Evolutionary conservation across 1,140 invertebrate species (phyloP).

Genomic region (Sarcophaga bullata): DNA sequence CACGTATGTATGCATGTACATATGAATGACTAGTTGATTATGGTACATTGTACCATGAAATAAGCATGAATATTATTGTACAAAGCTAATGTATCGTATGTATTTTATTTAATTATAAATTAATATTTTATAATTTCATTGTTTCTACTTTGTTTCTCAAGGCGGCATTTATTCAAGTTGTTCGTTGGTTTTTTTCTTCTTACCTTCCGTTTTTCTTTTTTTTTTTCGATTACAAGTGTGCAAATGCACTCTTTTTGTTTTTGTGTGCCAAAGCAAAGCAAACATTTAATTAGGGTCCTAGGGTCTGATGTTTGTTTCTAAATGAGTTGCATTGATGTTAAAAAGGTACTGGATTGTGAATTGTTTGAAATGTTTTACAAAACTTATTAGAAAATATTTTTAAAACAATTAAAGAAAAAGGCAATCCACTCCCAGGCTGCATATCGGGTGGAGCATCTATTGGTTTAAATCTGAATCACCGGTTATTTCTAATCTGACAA

Average conservation of each 20-base stretch:
- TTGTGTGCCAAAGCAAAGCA: not conserved
- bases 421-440: no score
- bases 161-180: not conserved
- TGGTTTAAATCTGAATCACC: not conserved
- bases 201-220: no score
- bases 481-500: no score
- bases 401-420: no score
- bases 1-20: not conserved
- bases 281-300: not conserved
- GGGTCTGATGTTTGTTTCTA: not conserved
- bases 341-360: not conserved
- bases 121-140: not conserved
- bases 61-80: not conserved
- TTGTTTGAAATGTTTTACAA: not conserved
- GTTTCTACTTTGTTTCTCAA: conserved; percentile 1
- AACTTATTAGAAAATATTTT: no score
- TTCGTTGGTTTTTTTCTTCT: no score
- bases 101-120: conserved; percentile 5
- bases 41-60: not conserved
- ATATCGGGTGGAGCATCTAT: not conserved
- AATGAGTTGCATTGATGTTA: not conserved
- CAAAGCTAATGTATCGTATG: not conserved
- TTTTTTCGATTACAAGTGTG: not conserved
- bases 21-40: not conserved
- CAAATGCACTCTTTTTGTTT: not conserved